These are phyloP conservation scores for Myotis pilosus DNA, from an alignment of 2,797 vertebrate genomes.

Conservation along the genomic window DNA sequence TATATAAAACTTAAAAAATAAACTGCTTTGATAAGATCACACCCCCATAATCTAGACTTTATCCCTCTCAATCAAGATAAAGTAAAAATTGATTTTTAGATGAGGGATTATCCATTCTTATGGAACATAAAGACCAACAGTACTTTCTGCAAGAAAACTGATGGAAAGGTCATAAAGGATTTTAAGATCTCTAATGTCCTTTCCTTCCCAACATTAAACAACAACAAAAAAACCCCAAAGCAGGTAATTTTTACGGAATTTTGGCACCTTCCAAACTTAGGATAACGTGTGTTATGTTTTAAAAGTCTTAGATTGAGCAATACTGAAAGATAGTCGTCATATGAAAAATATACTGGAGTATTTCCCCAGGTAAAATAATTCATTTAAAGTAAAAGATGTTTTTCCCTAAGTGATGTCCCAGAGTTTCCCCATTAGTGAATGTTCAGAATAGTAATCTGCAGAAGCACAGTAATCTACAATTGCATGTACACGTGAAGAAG, in stretches of 20 bases:
- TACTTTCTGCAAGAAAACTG: background rate
- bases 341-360: background rate
- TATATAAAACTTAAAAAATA: background rate
- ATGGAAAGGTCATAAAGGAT: background rate
- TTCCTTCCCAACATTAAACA: background rate
- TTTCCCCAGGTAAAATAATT: background rate
- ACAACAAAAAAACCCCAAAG: background rate
- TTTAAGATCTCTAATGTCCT: background rate
- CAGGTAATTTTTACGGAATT: background rate
- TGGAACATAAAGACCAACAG: background rate
- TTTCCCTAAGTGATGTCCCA: background rate
- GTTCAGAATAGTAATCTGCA: background rate
- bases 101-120: background rate
- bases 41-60: background rate
- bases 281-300: background rate
- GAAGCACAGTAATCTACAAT: slow-evolving; percentile 4
- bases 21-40: background rate
- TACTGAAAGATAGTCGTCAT: background rate
- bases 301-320: background rate
- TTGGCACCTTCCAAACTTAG: background rate
- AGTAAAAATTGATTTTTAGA: background rate
- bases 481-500: background rate
- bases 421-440: background rate
- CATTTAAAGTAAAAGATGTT: slow-evolving; percentile 25
- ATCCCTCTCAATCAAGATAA: slow-evolving; percentile 15